phyloP scores from a whole-genome alignment of 1,140 invertebrate species.

The Meloidogyne exigua region DNA sequence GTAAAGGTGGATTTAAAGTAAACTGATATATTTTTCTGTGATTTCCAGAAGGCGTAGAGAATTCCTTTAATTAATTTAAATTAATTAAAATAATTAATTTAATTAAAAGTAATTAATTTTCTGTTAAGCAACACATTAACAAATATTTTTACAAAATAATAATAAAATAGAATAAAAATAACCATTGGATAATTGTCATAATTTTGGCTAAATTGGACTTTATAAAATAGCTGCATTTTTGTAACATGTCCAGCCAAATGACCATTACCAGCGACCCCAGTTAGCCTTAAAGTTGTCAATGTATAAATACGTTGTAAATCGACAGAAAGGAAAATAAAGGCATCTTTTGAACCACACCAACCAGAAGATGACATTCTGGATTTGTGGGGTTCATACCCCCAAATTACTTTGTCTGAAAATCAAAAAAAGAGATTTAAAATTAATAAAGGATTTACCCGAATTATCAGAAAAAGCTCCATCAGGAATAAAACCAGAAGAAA shows the following conservation, averaged over 20 bases:
- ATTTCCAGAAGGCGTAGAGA: constrained; percentile 74
- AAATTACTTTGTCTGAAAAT: constrained; percentile 51
- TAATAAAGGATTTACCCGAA: constrained; percentile 71
- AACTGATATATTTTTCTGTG: constrained; percentile 93
- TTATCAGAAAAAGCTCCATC: constrained; percentile 94
- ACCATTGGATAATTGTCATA: constrained; percentile 89
- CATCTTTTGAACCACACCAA: constrained; percentile 74
- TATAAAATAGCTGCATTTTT: constrained; percentile 93
- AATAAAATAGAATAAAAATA: not conserved
- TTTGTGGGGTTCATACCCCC: constrained; percentile 62
- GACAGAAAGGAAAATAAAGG: constrained; percentile 90
- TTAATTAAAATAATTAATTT: no score
- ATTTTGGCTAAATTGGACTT: constrained; percentile 85
- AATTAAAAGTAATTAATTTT: no score
- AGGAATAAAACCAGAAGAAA: constrained; percentile 85
- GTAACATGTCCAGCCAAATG: constrained; percentile 68
- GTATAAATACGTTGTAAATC: constrained; percentile 84
- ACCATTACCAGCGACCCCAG: constrained; percentile 59
- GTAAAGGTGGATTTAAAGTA: constrained; percentile 84
- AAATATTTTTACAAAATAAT: no score
- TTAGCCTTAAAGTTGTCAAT: constrained; percentile 71
- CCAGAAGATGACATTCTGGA: constrained; percentile 56
- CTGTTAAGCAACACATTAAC: no score
- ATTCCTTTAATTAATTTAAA: constrained; percentile 44
- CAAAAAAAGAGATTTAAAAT: not conserved